Percentiles rank a stretch among this genome's conserved stretches.
Conservation (phyloP, 35 echinoderm and acorn worm species). For the Diadema setosum region DNA sequence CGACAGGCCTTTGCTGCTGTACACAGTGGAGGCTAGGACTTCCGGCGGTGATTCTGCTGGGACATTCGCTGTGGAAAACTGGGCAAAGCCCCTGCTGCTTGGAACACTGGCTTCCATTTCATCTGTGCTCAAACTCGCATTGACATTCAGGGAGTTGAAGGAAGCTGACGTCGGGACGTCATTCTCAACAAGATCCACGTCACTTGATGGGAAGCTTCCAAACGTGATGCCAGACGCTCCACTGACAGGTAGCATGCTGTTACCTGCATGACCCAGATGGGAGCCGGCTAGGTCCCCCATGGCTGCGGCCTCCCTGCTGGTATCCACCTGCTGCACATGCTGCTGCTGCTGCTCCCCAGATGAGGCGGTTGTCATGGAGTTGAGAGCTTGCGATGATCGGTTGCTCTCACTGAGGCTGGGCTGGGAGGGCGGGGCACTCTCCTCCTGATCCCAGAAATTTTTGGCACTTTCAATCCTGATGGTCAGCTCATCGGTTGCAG, state of each 20-base stretch:
- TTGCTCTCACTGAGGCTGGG: conserved; percentile 17
- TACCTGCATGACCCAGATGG: neutral
- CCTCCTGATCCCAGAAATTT: conserved; percentile 31
- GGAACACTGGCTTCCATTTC: neutral
- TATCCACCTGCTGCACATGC: neutral
- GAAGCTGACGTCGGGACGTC: neutral
- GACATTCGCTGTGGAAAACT: neutral
- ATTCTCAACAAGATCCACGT: neutral
- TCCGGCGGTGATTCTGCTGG: neutral
- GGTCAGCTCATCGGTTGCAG: conserved; percentile 37
- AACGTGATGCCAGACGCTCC: conserved; percentile 3
- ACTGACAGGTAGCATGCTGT: neutral
- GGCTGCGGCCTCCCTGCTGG: neutral
- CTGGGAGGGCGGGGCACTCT: neutral
- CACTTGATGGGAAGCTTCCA: conserved; percentile 6
- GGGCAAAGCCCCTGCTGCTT: neutral
- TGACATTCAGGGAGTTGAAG: neutral
- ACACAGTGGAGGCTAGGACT: neutral
- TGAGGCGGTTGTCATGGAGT: neutral
- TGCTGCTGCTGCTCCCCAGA: neutral
- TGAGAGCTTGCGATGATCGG: conserved; percentile 25
- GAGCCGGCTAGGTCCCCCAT: neutral
- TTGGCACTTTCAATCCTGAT: conserved; percentile 38
- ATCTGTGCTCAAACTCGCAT: neutral
- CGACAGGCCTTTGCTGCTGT: neutral